Evolutionary conservation across 2,113 vertebrate genomes (phyloP), one percentile per base, ranked within the genome.

Genomic region (Gorsachius goisagi): DNA sequence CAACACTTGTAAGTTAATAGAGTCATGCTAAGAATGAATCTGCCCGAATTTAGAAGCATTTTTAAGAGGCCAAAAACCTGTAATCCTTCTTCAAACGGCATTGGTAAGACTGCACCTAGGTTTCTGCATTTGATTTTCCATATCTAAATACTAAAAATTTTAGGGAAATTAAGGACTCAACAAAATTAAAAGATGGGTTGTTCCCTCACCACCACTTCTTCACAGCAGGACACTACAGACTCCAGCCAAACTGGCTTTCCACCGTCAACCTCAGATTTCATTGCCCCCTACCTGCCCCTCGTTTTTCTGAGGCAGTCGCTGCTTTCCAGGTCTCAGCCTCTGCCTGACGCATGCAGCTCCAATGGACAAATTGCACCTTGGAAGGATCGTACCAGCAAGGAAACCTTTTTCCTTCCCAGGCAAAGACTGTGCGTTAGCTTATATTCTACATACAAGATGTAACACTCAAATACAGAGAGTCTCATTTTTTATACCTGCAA

Each of bases 21-120:
- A 95, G 49, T 90, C 85, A 83, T 66, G 93, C 59, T 87, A 95
- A 58, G 91, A 89, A 74, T 37, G 67, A 74, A 80, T 71, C 91
- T 93, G 88, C 81, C 68, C 50, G 45, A 55, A 58, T 64, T 84
- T 75, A 81, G 59, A 78, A 58, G 32, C 22, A 0, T 72, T 72
- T 89, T 32, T n/a, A 62, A 77, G 69, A 92, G 68, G 52, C 55
- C 78, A 86, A 55, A 77, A 59, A 2, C 30, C 47, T 20, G 22
- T 56, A 74, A 89, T 88, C 35, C 53, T 60, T 90, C 63, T 89
- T 75, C 84, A 90, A 69, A 76, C 3, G 5, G 27, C 5, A 3
- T 5, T 17, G 33, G 71, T 35, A 69, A 71, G 41, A 62, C 67
- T 68, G 62, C 56, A 74, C 64, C 59, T 20, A 17, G 15, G 53